Evolutionary conservation across 2,888 invertebrate species (phyloP).

Genomic region (Augochlorella aurata): DNA sequence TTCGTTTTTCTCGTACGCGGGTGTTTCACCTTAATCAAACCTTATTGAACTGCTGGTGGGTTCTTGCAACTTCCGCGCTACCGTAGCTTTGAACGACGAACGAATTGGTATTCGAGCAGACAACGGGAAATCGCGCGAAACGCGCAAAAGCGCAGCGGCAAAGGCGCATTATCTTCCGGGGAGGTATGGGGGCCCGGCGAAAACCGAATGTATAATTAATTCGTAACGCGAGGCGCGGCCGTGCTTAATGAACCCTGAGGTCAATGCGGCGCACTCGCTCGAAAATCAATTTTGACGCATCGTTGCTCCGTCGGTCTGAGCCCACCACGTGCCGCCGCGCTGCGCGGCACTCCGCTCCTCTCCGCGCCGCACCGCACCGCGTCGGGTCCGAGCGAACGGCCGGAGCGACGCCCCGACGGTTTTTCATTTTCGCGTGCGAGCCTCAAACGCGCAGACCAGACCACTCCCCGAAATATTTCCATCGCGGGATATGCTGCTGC

Average conservation of each 20-base stretch:
- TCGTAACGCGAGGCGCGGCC: slow-evolving; percentile 47
- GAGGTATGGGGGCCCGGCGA: slow-evolving; percentile 20
- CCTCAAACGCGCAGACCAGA: slow-evolving; percentile 23
- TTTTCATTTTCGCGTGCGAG: slow-evolving; percentile 40
- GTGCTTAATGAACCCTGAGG: slow-evolving; percentile 67
- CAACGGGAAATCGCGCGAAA: slow-evolving; percentile 23
- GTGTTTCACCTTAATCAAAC: neutral
- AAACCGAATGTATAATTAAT: slow-evolving; percentile 66
- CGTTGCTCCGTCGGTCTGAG: slow-evolving; percentile 40
- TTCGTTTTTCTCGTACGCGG: neutral
- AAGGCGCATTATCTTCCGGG: slow-evolving; percentile 41
- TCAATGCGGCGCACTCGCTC: slow-evolving; percentile 55
- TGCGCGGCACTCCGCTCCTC: neutral
- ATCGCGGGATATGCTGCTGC: slow-evolving; percentile 10
- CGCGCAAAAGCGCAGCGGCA: slow-evolving; percentile 24
- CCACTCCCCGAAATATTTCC: slow-evolving; percentile 36
- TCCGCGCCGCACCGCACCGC: neutral
- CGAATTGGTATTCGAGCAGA: neutral
- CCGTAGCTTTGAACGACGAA: slow-evolving; percentile 1
- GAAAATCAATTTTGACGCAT: slow-evolving; percentile 67
- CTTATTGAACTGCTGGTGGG: neutral
- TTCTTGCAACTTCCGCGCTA: neutral
- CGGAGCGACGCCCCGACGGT: slow-evolving; percentile 6
- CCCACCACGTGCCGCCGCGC: slow-evolving; percentile 16
- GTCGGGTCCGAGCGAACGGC: neutral